A percentile compares a stretch with the other conserved stretches of the same genome.
These are phyloP conservation scores for Aspidiotus rigidus DNA, from an alignment of 2,888 invertebrate genomes.

Conservation along the genomic window DNA sequence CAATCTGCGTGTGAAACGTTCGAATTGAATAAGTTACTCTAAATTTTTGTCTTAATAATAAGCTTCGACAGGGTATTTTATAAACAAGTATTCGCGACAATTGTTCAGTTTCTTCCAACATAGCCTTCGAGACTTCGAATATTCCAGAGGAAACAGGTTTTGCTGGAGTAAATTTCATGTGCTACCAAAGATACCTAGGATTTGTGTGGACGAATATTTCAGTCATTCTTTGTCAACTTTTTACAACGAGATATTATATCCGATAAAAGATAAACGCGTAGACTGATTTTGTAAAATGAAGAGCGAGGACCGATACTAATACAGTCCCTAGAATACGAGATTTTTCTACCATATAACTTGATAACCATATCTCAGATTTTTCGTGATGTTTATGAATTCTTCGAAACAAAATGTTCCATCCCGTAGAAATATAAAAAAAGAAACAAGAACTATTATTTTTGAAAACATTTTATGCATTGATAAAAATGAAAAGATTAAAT, in stretches of 20 bases:
- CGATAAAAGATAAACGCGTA: neutral
- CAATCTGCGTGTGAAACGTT: conserved; percentile 48
- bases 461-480: no score
- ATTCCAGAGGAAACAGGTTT: neutral
- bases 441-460: no score
- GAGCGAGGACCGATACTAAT: conserved; percentile 30
- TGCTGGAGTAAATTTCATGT: neutral
- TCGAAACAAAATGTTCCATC: no score
- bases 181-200: neutral
- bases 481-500: no score
- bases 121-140: neutral
- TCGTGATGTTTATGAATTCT: no score
- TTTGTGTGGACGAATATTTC: neutral
- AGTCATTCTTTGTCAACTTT: neutral
- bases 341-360: no score
- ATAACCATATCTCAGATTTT: no score
- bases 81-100: conserved; percentile 46
- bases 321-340: conserved; percentile 3
- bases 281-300: conserved; percentile 45
- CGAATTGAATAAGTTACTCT: conserved; percentile 43
- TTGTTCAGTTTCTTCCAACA: conserved; percentile 14
- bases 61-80: conserved; percentile 53
- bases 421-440: no score
- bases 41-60: conserved; percentile 46
- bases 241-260: neutral